phyloP scores from a whole-genome alignment of 2,113 vertebrate species.

The Eptesicus fuscus region DNA sequence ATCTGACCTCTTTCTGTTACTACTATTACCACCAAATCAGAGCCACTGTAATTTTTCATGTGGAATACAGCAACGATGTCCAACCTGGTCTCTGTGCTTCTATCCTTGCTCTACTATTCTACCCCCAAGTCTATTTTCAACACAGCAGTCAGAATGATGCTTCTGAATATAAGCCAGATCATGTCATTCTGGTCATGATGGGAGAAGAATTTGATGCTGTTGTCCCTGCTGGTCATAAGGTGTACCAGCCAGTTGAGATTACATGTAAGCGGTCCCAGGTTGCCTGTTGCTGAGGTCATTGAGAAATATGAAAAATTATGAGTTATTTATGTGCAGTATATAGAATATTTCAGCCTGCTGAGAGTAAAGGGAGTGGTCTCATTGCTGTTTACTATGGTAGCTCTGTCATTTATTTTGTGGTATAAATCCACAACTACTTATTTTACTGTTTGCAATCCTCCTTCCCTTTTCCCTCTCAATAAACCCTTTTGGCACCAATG shows the following conservation, averaged over 20 bases:
- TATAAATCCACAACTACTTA: background rate
- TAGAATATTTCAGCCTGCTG: background rate
- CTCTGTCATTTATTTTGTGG: background rate
- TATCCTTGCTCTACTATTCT: background rate
- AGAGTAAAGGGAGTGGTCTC: background rate
- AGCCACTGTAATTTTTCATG: background rate
- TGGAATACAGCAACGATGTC: background rate
- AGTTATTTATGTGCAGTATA: background rate
- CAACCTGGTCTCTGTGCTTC: background rate
- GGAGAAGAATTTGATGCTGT: background rate
- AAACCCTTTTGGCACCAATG: background rate
- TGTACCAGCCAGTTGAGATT: background rate
- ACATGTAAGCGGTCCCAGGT: background rate
- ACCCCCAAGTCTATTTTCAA: background rate
- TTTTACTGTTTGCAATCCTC: background rate
- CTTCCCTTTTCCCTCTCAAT: background rate
- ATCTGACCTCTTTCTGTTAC: background rate
- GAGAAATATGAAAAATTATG: background rate
- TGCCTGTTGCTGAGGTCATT: background rate
- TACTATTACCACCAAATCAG: background rate
- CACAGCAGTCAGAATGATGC: background rate
- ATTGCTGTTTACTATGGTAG: background rate
- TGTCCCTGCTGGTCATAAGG: background rate
- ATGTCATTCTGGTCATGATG: background rate
- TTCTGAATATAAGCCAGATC: slow-evolving; percentile 4